phyloP scores from a whole-genome alignment of 2,113 vertebrate genomes.

The Eira barbara region DNA sequence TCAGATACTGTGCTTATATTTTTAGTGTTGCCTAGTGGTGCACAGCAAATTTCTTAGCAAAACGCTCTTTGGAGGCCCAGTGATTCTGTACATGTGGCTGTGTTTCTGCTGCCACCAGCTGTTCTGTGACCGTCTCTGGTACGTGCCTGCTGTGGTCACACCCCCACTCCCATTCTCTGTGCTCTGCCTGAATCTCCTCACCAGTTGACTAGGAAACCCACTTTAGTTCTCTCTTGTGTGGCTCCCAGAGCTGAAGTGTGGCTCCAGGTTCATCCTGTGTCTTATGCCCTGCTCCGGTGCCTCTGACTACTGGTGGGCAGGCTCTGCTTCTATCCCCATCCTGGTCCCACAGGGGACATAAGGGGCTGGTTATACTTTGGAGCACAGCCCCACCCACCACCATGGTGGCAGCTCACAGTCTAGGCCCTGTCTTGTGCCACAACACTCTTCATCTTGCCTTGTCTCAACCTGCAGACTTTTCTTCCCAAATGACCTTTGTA shows the following conservation, averaged over 20 bases:
- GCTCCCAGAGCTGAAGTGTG: background rate
- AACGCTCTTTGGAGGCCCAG: background rate
- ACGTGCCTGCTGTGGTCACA: background rate
- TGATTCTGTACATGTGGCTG: background rate
- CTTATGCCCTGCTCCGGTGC: background rate
- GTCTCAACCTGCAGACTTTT: background rate
- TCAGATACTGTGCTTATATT: background rate
- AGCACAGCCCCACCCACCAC: background rate
- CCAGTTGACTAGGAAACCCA: accelerated
- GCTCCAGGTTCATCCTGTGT: background rate
- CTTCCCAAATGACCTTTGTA: background rate
- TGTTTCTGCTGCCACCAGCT: background rate
- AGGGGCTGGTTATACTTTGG: too few relatives aligned
- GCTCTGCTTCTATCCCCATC: too few relatives aligned
- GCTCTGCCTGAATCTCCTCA: accelerated
- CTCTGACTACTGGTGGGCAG: background rate
- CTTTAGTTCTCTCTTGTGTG: background rate
- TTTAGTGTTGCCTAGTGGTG: background rate
- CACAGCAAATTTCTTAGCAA: background rate
- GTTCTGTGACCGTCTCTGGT: too few relatives aligned
- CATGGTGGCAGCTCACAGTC: background rate
- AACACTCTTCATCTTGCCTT: background rate
- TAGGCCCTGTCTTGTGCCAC: background rate
- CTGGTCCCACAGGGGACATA: too few relatives aligned
- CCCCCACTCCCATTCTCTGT: background rate